These are phyloP conservation scores for Oscarella lobularis DNA, from an alignment of 37 sponge, comb jelly and placozoan species.

Conservation along the genomic window DNA sequence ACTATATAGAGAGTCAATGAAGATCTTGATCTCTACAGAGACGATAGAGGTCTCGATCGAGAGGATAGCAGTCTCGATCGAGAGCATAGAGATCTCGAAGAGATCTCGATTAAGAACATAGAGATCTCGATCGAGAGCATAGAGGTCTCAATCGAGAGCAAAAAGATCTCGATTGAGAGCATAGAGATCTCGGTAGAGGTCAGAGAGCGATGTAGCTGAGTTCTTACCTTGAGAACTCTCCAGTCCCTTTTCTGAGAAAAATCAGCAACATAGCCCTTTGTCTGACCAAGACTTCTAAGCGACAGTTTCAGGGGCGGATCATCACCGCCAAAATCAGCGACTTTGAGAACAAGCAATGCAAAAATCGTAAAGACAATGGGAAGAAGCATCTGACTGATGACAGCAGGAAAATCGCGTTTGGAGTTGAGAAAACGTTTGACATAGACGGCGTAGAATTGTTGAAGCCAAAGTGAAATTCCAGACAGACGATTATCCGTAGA, in stretches of 20 bases:
- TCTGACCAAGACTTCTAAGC: background rate
- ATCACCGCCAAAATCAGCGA: background rate
- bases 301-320: background rate
- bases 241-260: slow-evolving; percentile 1
- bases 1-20: too few relatives aligned
- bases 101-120: too few relatives aligned
- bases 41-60: too few relatives aligned
- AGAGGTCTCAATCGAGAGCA: too few relatives aligned
- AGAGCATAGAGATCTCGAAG: too few relatives aligned
- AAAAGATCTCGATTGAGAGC: too few relatives aligned
- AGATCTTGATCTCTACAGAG: too few relatives aligned
- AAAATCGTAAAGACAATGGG: slow-evolving; percentile 20
- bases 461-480: slow-evolving; percentile 36
- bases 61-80: too few relatives aligned
- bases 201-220: too few relatives aligned
- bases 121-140: too few relatives aligned
- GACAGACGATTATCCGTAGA: slow-evolving; percentile 9
- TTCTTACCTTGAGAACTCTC: too few relatives aligned
- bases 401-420: slow-evolving; percentile 13
- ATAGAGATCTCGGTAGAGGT: too few relatives aligned
- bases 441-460: slow-evolving; percentile 55
- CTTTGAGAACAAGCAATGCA: background rate
- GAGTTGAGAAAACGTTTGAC: slow-evolving; percentile 32
- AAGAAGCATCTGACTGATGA: slow-evolving; percentile 23
- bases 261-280: background rate